Percentiles rank a stretch among this genome's conserved stretches.
phyloP scores from a whole-genome alignment of 2,888 invertebrate species.

The Melipona bicolor region DNA sequence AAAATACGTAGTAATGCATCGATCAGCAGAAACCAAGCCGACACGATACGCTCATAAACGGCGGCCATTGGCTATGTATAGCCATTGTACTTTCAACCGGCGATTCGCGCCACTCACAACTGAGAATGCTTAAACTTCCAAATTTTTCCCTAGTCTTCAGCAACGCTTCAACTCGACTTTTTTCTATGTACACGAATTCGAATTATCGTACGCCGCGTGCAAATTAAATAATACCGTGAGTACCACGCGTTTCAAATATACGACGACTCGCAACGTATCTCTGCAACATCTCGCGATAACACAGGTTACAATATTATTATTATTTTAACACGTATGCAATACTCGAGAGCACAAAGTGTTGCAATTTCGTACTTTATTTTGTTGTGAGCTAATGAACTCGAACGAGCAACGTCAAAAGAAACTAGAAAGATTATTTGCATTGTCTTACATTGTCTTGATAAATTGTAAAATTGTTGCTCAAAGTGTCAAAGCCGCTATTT shows the following conservation, averaged over 20 bases:
- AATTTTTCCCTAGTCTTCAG: constrained; percentile 47
- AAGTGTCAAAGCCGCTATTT: neutral
- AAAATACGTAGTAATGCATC: constrained; percentile 53
- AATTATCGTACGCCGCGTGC: neutral
- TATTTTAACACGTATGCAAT: constrained; percentile 4
- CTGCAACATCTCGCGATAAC: constrained; percentile 18
- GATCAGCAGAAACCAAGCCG: constrained; percentile 69
- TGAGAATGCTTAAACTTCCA: constrained; percentile 11
- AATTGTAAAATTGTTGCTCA: constrained; percentile 6
- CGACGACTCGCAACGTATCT: neutral
- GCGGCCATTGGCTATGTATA: constrained; percentile 71
- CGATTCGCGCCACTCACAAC: constrained; percentile 54
- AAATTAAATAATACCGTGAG: neutral
- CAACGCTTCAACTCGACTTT: neutral
- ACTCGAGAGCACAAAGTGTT: neutral
- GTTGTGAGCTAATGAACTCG: neutral
- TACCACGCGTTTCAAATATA: neutral
- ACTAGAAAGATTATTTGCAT: neutral
- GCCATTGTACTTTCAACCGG: constrained; percentile 56
- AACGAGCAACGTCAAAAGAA: neutral
- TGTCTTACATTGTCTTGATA: neutral
- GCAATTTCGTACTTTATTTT: neutral
- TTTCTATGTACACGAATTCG: neutral
- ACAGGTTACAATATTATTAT: constrained; percentile 16
- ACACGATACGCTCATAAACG: constrained; percentile 70